phyloP scores from a whole-genome alignment of 2,888 invertebrate genomes.

The Agelastica alni region DNA sequence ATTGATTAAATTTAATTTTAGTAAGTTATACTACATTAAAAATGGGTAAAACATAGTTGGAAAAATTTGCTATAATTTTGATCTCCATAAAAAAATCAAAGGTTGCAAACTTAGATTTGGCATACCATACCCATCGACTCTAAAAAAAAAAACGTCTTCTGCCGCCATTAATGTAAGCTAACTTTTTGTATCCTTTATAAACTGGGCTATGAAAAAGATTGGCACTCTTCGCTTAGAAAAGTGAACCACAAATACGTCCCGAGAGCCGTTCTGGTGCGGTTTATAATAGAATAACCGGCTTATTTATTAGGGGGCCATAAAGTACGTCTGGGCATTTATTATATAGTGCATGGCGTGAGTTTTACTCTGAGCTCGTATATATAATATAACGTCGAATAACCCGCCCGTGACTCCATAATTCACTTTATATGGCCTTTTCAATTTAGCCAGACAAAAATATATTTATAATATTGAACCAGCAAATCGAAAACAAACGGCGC shows the following conservation, averaged over 20 bases:
- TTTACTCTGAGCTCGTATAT: constrained; percentile 51
- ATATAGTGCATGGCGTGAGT: constrained; percentile 51
- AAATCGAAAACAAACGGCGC: neutral
- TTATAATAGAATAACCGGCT: constrained; percentile 56
- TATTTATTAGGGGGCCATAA: constrained; percentile 56
- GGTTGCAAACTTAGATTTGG: too few species aligned
- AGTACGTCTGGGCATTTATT: constrained; percentile 55
- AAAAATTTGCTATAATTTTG: too few species aligned
- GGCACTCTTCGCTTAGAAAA: constrained; percentile 37
- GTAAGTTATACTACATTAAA: too few species aligned
- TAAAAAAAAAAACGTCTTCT: too few species aligned
- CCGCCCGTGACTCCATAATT: constrained; percentile 50
- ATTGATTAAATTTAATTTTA: too few species aligned
- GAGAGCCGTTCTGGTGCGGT: constrained; percentile 49
- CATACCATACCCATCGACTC: too few species aligned
- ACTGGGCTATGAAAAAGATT: too few species aligned
- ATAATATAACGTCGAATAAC: constrained; percentile 48
- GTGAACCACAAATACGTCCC: constrained; percentile 45
- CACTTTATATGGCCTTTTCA: constrained; percentile 50
- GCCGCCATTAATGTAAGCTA: too few species aligned
- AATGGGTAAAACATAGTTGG: too few species aligned
- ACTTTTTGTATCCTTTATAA: too few species aligned
- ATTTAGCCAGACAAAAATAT: constrained; percentile 39
- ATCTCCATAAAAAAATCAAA: too few species aligned
- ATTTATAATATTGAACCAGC: constrained; percentile 3